Evolutionary conservation across 1,140 invertebrate species (phyloP).

Genomic region (Atta texana): DNA sequence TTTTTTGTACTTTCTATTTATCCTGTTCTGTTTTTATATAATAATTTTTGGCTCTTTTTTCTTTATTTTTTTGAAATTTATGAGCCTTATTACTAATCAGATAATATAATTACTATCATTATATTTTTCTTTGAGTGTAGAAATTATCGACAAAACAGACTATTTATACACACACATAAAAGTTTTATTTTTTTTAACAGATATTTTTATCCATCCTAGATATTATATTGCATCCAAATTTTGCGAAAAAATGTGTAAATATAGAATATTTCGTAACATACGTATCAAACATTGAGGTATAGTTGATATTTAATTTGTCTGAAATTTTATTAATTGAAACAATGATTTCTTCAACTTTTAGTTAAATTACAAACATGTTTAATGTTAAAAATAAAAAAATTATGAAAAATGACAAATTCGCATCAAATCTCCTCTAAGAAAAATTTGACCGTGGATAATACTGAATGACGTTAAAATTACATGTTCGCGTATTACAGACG

Average conservation of each 20-base stretch:
- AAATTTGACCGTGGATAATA: background rate
- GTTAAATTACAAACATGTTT: background rate
- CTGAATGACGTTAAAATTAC: background rate
- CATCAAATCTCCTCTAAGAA: background rate
- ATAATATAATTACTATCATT: too few relatives aligned
- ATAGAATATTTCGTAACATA: background rate
- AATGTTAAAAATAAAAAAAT: conserved; percentile 1
- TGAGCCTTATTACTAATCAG: too few relatives aligned
- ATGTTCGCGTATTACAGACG: background rate
- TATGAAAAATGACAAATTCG: background rate
- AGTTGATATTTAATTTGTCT: background rate
- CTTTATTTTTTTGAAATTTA: too few relatives aligned
- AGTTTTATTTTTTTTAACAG: conserved; percentile 1
- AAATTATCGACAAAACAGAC: background rate
- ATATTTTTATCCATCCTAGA: background rate
- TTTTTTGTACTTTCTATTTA: too few relatives aligned
- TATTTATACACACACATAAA: background rate
- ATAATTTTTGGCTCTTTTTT: too few relatives aligned
- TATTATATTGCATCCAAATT: background rate
- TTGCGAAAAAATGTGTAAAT: background rate
- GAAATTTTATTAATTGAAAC: background rate
- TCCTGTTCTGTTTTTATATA: too few relatives aligned
- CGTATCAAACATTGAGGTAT: background rate
- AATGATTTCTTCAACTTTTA: background rate
- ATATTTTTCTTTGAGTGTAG: too few relatives aligned